Percentiles rank a stretch among this genome's conserved stretches.
phyloP scores from a whole-genome alignment of 2,113 vertebrate genomes.

The Vidua macroura region DNA sequence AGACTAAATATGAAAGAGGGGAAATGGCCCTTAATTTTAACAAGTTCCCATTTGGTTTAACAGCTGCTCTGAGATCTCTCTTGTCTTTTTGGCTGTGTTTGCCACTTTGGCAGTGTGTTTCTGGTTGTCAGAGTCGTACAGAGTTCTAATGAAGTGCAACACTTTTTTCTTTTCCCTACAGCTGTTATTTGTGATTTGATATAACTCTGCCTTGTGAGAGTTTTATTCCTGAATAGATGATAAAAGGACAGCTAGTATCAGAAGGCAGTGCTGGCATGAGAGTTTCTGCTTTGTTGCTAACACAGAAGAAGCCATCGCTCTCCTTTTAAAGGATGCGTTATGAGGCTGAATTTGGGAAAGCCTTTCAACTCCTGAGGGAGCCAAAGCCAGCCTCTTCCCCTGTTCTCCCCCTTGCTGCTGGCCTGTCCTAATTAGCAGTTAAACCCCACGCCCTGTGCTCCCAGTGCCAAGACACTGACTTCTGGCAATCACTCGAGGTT shows the following conservation, averaged over 20 bases:
- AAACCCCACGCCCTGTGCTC: not conserved
- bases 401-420: not conserved
- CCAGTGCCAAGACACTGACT: not conserved
- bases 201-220: not conserved
- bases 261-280: not conserved
- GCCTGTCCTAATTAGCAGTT: not conserved
- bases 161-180: slow-evolving; percentile 22
- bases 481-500: accelerated
- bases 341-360: slow-evolving; percentile 6
- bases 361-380: not conserved
- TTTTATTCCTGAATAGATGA: slow-evolving; percentile 21
- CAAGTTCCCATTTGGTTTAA: slow-evolving; percentile 42
- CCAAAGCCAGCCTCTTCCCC: not conserved
- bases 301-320: accelerated
- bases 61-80: slow-evolving; percentile 38
- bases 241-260: slow-evolving; percentile 13
- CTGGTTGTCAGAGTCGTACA: slow-evolving; percentile 26
- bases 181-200: slow-evolving; percentile 54
- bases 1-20: slow-evolving; percentile 21
- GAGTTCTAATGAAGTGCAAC: slow-evolving; percentile 39
- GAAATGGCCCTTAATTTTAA: slow-evolving; percentile 33
- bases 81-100: slow-evolving; percentile 5
- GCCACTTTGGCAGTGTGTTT: not conserved
- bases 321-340: not conserved
- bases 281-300: not conserved